A percentile compares a stretch with the other conserved stretches of the same genome.
These are phyloP conservation scores for Zaprionus tsacasi DNA, from an alignment of 1,140 invertebrate genomes.

Conservation along the genomic window DNA sequence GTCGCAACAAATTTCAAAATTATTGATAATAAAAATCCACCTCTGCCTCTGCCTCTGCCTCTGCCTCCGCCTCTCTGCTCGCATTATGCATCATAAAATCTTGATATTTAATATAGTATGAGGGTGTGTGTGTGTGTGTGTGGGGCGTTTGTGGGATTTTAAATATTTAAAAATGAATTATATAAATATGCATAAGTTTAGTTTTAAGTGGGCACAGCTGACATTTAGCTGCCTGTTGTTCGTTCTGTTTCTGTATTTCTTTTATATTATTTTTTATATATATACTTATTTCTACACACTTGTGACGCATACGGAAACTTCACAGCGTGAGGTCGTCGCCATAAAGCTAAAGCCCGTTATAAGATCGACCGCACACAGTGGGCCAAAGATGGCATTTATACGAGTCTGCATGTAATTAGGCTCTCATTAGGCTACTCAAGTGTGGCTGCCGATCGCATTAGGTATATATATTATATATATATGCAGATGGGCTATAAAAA, in stretches of 20 bases:
- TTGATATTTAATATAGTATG: slow-evolving; percentile 75
- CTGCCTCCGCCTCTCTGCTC: neutral
- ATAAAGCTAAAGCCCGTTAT: neutral
- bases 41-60: slow-evolving; percentile 45
- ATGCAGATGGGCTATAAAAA: slow-evolving; percentile 9
- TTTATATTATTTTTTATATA: slow-evolving; percentile 12
- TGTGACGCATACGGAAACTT: slow-evolving; percentile 29
- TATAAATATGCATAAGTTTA: slow-evolving; percentile 78
- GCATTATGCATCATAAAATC: slow-evolving; percentile 76
- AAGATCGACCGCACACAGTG: slow-evolving; percentile 35
- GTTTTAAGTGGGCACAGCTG: slow-evolving; percentile 74
- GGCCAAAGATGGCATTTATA: slow-evolving; percentile 61
- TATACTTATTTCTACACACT: neutral
- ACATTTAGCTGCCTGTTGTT: slow-evolving; percentile 59
- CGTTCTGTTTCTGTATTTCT: neutral
- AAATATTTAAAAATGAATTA: slow-evolving; percentile 79
- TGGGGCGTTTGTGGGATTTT: slow-evolving; percentile 52
- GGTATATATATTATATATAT: neutral
- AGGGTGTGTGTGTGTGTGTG: neutral
- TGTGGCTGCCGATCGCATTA: slow-evolving; percentile 10
- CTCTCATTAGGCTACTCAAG: slow-evolving; percentile 54
- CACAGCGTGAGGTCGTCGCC: slow-evolving; percentile 34
- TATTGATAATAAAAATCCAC: slow-evolving; percentile 82
- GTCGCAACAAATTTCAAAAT: slow-evolving; percentile 79
- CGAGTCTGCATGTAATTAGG: slow-evolving; percentile 68